Evolutionary conservation across 37 sponge, comb jelly and placozoan genomes (phyloP), one percentile per base, ranked within the genome.

Genomic region (Halichondria panicea): DNA sequence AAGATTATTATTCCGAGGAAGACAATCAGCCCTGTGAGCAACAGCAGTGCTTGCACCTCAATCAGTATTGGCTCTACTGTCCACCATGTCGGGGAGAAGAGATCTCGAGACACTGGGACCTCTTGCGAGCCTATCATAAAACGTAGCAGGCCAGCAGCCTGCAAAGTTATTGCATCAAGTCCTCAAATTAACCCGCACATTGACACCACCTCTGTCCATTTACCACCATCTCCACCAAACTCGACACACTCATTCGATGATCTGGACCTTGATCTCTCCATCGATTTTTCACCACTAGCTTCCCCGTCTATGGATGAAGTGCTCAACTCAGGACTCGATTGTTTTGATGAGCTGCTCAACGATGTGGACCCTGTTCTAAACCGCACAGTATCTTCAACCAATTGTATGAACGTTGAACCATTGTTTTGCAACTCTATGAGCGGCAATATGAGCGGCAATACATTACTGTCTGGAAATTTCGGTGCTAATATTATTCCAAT

Each of bases 151-250:
- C 60, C 34, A 7, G 36, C 68, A 30, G 9, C 9, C 36, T 8
- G 5, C 19, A 15, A 11, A 18, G 52, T 48, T 48, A 15, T 7
- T 3, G 9, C 9, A 25, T 3, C 56, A 55, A 32, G 37, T 13
- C 34, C 31, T 12, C n/a, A 61, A n/a, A n/a, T n/a, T 9, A 12
- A 2, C 21, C 42, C 41, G 52, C 2, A 21, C 30, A 3, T 40
- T 27, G 46, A 32, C 19, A 30, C 24, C 42, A 0, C 43, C 6
- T 28, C 41, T 62, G 24, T 61, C 24, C 76, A 68, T 2, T 45
- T 86, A 11, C 86, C 86, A 4, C 80, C 58, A 2, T 86, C 86
- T 35, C 80, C 86, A 33, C 86, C 86, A 11, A 76, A 31, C 57
- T 71, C 72, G 4, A 71, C 81, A 1, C 55, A 73, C 44, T 82